Evolutionary conservation across 2,797 vertebrate species (phyloP).

Genomic region (Triplophysa yarkandensis): DNA sequence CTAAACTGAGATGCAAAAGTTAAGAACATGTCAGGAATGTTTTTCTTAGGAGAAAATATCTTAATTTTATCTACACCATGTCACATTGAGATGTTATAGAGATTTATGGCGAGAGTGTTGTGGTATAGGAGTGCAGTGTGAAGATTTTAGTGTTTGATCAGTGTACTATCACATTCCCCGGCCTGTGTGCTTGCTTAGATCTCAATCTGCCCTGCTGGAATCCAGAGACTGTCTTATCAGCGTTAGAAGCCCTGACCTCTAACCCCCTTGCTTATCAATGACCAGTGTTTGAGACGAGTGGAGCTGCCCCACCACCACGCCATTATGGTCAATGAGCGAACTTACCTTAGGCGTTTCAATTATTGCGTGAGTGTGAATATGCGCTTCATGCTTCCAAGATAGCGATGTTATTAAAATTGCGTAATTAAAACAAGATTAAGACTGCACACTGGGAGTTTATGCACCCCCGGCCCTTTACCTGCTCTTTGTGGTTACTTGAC

Average conservation of each 20-base stretch:
- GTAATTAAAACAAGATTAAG: constrained; percentile 62
- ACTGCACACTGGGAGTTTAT: constrained; percentile 31
- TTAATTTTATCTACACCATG: neutral
- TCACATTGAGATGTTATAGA: neutral
- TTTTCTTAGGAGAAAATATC: too few species aligned
- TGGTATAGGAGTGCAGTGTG: constrained; percentile 27
- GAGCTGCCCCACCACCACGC: constrained; percentile 7
- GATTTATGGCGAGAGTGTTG: constrained; percentile 43
- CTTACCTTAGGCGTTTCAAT: constrained; percentile 32
- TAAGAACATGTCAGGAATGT: neutral
- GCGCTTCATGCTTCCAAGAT: constrained; percentile 48
- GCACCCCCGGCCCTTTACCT: constrained; percentile 13
- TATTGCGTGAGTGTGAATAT: constrained; percentile 40
- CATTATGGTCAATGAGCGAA: constrained; percentile 28
- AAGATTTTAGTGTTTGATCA: constrained; percentile 53
- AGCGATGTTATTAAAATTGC: constrained; percentile 64
- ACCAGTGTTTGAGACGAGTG: constrained; percentile 57
- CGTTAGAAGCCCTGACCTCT: constrained; percentile 64
- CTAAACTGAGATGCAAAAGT: constrained; percentile 31
- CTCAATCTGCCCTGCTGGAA: constrained; percentile 62
- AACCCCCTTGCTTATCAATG: constrained; percentile 64
- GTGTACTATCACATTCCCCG: constrained; percentile 57
- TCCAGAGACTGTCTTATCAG: constrained; percentile 69
- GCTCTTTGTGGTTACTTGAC: neutral
- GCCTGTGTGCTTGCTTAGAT: constrained; percentile 48